Conservation (phyloP, 2,113 vertebrate species). For the Gymnogyps californianus region DNA sequence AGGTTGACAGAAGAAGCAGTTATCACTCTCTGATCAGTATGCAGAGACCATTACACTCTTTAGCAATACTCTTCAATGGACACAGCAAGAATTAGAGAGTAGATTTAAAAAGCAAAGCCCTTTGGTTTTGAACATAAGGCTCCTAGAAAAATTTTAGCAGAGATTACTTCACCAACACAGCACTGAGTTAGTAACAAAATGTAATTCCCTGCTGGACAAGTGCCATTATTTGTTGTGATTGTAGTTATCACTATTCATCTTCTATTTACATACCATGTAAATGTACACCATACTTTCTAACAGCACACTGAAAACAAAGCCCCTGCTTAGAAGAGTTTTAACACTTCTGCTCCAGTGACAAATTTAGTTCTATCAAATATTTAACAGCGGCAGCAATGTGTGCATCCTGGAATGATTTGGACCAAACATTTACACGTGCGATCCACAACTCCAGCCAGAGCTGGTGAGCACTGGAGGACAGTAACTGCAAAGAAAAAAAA, state of each 20-base stretch:
- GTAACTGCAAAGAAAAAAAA: not conserved
- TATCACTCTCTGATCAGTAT: not conserved
- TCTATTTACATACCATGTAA: conserved; percentile 30
- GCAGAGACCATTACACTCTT: not conserved
- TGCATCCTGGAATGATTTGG: not conserved
- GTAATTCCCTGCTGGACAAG: not conserved
- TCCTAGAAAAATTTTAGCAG: not conserved
- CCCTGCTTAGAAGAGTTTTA: not conserved
- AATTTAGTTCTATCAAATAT: not conserved
- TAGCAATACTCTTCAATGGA: not conserved
- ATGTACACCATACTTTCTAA: not conserved
- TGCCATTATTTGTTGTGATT: conserved; percentile 29
- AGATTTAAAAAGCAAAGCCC: not conserved
- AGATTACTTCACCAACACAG: not conserved
- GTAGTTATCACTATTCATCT: conserved; percentile 9
- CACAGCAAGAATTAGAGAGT: not conserved
- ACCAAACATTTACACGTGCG: not conserved
- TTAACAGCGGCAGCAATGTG: not conserved
- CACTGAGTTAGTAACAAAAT: not conserved
- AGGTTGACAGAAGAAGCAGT: not conserved
- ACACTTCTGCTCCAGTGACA: not conserved
- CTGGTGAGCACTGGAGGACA: not conserved
- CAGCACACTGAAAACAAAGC: not conserved
- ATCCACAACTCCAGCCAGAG: not conserved
- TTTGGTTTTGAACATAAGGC: not conserved